phyloP scores from a whole-genome alignment of 2,797 vertebrate species.

The Sparidentex hasta region DNA sequence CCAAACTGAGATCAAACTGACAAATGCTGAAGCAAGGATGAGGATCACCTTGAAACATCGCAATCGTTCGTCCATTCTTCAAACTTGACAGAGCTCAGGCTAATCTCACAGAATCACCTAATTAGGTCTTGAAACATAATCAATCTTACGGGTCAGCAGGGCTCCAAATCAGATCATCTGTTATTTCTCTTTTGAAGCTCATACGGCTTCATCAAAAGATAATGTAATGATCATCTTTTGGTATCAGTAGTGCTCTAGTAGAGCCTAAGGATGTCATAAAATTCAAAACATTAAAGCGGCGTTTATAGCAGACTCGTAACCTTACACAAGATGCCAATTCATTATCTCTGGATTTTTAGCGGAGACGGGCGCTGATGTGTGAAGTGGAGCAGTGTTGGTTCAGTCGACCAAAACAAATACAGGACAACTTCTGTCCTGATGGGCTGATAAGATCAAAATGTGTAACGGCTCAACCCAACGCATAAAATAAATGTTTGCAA shows the following conservation, averaged over 20 bases:
- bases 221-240: background rate
- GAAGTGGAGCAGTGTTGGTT: too few species aligned
- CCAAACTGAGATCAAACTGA: background rate
- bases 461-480: too few species aligned
- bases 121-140: constrained; percentile 21
- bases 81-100: background rate
- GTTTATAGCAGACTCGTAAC: background rate
- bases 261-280: too few species aligned
- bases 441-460: too few species aligned
- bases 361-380: too few species aligned
- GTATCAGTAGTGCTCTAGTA: background rate
- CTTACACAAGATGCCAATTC: too few species aligned
- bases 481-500: too few species aligned
- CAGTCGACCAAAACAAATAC: too few species aligned
- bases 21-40: background rate
- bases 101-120: background rate
- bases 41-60: background rate
- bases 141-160: background rate
- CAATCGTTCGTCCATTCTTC: background rate
- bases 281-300: too few species aligned
- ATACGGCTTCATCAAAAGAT: background rate
- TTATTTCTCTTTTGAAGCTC: background rate
- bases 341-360: too few species aligned
- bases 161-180: background rate
- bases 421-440: too few species aligned